Evolutionary conservation across 2,888 invertebrate species (phyloP).

Genomic region (Coremacera marginata): DNA sequence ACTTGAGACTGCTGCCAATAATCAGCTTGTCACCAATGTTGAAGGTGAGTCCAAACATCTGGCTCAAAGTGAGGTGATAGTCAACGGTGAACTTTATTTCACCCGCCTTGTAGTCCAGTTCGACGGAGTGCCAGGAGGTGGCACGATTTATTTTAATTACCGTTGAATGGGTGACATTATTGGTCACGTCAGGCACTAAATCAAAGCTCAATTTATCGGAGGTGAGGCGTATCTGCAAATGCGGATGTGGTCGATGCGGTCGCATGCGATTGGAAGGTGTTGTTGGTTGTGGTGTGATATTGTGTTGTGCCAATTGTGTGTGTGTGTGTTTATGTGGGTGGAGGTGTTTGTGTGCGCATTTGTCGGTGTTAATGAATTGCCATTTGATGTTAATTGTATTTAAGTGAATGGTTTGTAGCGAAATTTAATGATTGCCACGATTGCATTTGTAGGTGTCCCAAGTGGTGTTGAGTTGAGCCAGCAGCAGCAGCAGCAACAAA

Average conservation of each 20-base stretch:
- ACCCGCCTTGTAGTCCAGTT: slow-evolving; percentile 81
- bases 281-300: neutral
- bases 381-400: slow-evolving; percentile 18
- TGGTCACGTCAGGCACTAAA: slow-evolving; percentile 79
- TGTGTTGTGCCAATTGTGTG: neutral
- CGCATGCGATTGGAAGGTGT: neutral
- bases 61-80: slow-evolving; percentile 78
- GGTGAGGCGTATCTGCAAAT: slow-evolving; percentile 78
- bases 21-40: slow-evolving; percentile 79
- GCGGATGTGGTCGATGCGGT: neutral
- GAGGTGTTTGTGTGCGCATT: slow-evolving; percentile 22
- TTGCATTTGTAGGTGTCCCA: neutral
- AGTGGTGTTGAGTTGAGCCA: neutral
- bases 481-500: neutral
- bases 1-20: slow-evolving; percentile 84
- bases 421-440: too few species aligned
- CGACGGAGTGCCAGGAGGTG: slow-evolving; percentile 87
- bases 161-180: slow-evolving; percentile 82
- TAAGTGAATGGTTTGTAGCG: too few species aligned
- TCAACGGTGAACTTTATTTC: slow-evolving; percentile 83
- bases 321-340: neutral
- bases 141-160: slow-evolving; percentile 85
- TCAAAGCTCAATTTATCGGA: slow-evolving; percentile 90
- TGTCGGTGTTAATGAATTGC: slow-evolving; percentile 2
- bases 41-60: slow-evolving; percentile 77